These are phyloP conservation scores for Otolemur crassicaudatus DNA, from an alignment of 2,797 vertebrate genomes.

Conservation along the genomic window DNA sequence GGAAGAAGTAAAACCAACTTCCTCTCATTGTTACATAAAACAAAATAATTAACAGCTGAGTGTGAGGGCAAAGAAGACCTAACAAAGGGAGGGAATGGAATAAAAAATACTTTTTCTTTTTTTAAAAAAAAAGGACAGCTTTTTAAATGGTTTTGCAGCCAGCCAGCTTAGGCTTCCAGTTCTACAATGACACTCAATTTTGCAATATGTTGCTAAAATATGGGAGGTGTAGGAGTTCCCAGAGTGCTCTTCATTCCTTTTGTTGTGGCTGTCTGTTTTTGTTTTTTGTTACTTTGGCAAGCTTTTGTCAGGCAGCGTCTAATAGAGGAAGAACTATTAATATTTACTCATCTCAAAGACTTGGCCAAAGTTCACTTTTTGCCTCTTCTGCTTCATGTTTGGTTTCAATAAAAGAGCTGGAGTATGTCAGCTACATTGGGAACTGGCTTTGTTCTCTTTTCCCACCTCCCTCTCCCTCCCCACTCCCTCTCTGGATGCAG, in stretches of 20 bases:
- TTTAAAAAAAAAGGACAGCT: background rate
- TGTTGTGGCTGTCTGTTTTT: background rate
- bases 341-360: background rate
- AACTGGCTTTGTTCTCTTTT: background rate
- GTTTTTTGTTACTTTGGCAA: background rate
- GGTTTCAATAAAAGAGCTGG: background rate
- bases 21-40: background rate
- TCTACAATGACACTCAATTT: background rate
- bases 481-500: background rate
- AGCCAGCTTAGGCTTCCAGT: background rate
- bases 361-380: background rate
- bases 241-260: background rate
- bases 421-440: background rate
- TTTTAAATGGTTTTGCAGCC: background rate
- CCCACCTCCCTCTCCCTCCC: background rate
- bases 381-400: background rate
- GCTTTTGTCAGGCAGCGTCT: background rate
- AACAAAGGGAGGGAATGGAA: background rate
- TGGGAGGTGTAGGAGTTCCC: background rate
- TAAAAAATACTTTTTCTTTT: background rate
- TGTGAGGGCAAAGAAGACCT: background rate
- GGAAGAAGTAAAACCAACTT: background rate
- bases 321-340: background rate
- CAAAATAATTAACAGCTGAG: background rate
- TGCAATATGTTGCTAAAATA: background rate